Evolutionary conservation across 2,888 invertebrate species (phyloP).

Genomic region (Actias luna): DNA sequence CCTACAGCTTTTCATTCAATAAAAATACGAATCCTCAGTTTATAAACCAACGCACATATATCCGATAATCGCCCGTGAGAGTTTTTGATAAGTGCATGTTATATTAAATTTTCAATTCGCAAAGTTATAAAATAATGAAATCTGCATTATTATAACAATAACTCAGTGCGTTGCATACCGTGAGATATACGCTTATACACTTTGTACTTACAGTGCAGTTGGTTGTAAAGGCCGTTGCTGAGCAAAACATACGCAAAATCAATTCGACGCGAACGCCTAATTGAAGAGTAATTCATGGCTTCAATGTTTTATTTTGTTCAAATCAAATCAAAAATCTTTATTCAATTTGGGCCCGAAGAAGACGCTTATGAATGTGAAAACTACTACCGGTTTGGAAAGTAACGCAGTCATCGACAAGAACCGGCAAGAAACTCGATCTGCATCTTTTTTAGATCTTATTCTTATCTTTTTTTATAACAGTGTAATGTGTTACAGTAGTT

Average conservation of each 20-base stretch:
- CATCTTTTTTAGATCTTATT: no score
- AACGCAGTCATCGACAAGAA: no score
- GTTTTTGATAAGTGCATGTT: not conserved
- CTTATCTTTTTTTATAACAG: no score
- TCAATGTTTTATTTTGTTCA: no score
- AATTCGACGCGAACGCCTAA: constrained; percentile 1
- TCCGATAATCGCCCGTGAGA: not conserved
- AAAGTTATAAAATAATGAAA: not conserved
- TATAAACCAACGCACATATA: not conserved
- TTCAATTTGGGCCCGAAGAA: no score
- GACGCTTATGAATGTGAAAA: no score
- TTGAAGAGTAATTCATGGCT: no score
- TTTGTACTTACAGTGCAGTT: not conserved
- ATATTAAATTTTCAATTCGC: not conserved
- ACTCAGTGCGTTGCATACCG: not conserved
- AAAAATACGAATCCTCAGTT: not conserved
- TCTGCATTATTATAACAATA: constrained; percentile 1
- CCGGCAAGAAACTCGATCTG: no score
- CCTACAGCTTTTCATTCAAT: not conserved
- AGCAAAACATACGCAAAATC: not conserved
- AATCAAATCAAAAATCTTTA: no score
- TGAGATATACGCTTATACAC: not conserved
- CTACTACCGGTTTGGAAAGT: no score
- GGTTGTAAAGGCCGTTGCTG: not conserved
- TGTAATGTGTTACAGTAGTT: no score